These are phyloP conservation scores for Acanthurus leucopareius DNA, from an alignment of 2,797 vertebrate genomes.

Conservation along the genomic window DNA sequence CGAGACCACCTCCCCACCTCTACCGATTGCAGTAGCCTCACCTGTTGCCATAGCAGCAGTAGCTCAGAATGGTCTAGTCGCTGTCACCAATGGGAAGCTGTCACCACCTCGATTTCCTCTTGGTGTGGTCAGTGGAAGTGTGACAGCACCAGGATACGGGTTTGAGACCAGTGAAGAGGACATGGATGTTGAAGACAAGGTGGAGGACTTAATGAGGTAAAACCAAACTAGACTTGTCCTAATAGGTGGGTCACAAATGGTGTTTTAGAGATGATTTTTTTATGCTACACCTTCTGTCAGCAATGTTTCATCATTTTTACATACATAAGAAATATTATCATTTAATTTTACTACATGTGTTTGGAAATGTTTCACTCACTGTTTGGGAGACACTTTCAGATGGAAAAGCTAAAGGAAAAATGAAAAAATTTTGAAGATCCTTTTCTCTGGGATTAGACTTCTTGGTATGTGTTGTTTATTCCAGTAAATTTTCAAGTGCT, in stretches of 20 bases:
- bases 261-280: too few species aligned
- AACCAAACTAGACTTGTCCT: conserved; percentile 16
- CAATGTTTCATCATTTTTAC: neutral
- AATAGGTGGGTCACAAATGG: too few species aligned
- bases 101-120: conserved; percentile 93
- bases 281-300: too few species aligned
- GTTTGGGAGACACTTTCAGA: neutral
- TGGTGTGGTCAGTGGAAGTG: conserved; percentile 83
- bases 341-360: neutral
- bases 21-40: conserved; percentile 82
- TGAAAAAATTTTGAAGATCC: too few species aligned
- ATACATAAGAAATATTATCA: neutral
- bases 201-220: conserved; percentile 98
- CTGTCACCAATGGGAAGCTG: conserved; percentile 93
- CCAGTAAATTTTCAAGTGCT: neutral
- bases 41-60: conserved; percentile 76
- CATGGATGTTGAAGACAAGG: conserved; percentile 96
- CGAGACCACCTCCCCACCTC: conserved; percentile 88
- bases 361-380: neutral
- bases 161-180: conserved; percentile 96
- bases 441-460: neutral
- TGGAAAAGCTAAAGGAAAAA: neutral
- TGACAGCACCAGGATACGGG: conserved; percentile 84
- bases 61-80: conserved; percentile 90
- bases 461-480: neutral